Conservation (phyloP, 2,113 vertebrate species). For the Perca schrenkii region DNA sequence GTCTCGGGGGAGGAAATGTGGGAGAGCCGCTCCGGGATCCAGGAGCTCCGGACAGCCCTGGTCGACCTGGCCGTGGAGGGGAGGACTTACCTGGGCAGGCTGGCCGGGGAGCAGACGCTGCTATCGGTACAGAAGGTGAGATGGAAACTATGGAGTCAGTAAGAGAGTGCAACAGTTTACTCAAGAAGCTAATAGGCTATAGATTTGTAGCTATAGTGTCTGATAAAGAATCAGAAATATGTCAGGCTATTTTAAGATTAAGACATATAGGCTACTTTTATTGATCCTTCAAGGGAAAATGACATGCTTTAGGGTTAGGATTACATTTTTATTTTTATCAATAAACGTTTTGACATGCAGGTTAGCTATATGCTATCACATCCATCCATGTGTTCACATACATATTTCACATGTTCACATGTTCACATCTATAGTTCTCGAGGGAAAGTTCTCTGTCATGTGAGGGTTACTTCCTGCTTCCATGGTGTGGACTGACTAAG, state of each 20-base stretch:
- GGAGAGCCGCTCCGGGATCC: constrained; percentile 36
- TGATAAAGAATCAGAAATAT: background rate
- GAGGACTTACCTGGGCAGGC: constrained; percentile 52
- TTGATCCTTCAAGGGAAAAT: too few relatives aligned
- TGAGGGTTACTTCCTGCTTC: too few relatives aligned
- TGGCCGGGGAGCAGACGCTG: constrained; percentile 67
- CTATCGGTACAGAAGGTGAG: constrained; percentile 72
- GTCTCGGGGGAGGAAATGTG: constrained; percentile 32
- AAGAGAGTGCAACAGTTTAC: background rate
- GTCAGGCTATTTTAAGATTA: too few relatives aligned
- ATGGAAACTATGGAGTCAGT: background rate
- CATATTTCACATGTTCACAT: background rate
- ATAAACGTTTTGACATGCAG: too few relatives aligned
- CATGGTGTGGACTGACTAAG: too few relatives aligned
- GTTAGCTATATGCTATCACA: too few relatives aligned
- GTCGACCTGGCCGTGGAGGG: constrained; percentile 59
- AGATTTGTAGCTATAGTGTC: background rate
- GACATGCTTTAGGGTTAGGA: too few relatives aligned
- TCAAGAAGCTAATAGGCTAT: background rate
- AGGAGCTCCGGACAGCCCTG: constrained; percentile 41
- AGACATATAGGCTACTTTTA: too few relatives aligned
- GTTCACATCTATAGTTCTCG: background rate
- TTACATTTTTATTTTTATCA: too few relatives aligned
- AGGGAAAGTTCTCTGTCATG: background rate
- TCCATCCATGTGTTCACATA: too few relatives aligned